Conservation (phyloP, 2,888 invertebrate genomes). For the Eupithecia exiguata region DNA sequence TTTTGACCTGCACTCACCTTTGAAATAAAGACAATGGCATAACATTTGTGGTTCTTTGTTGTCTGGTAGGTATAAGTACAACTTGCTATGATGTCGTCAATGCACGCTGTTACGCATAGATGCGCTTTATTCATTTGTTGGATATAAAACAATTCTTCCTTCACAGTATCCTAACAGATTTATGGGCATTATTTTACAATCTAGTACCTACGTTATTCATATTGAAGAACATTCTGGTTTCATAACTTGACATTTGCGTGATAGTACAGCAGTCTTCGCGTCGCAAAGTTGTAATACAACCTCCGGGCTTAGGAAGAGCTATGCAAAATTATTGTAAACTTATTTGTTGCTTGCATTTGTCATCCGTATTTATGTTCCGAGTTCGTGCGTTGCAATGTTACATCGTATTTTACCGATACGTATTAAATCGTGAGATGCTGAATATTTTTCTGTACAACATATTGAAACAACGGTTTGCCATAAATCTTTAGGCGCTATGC, state of each 20-base stretch:
- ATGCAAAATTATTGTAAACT: conserved; percentile 30
- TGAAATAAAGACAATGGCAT: conserved; percentile 38
- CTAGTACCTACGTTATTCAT: conserved; percentile 9
- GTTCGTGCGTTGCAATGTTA: conserved; percentile 16
- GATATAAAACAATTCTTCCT: not conserved
- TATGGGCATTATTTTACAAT: not conserved
- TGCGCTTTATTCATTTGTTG: not conserved
- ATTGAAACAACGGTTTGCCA: not conserved
- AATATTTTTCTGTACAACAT: not conserved
- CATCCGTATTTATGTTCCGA: conserved; percentile 22
- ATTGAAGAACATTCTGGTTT: conserved; percentile 49
- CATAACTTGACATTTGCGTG: conserved; percentile 72
- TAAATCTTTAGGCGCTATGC: not conserved
- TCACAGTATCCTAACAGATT: not conserved
- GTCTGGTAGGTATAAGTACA: conserved; percentile 54
- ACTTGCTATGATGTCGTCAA: not conserved
- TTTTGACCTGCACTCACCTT: conserved; percentile 51
- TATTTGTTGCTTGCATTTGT: conserved; percentile 33
- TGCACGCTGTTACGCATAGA: not conserved
- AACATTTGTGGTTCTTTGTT: conserved; percentile 51
- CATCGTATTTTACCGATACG: not conserved
- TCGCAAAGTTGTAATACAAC: conserved; percentile 60
- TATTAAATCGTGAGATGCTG: not conserved
- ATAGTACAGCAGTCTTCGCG: conserved; percentile 53
- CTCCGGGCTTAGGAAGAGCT: conserved; percentile 49